A percentile compares a stretch with the other conserved stretches of the same genome.
phyloP scores from a whole-genome alignment of 2,888 invertebrate genomes.

The Philhelius pedissequus region DNA sequence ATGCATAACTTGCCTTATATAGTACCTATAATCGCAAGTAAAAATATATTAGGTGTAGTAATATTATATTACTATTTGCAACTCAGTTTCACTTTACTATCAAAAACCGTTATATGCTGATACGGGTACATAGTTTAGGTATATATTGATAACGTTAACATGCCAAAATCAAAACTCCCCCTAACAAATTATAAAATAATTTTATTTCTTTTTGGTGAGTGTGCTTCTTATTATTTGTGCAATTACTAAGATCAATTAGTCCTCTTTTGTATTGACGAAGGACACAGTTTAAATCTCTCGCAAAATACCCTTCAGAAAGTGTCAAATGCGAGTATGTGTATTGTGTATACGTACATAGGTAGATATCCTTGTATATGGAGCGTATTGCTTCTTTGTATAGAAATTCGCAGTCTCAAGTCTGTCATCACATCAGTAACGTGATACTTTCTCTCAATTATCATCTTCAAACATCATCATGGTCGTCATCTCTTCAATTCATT shows the following conservation, averaged over 20 bases:
- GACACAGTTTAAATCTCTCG: not conserved
- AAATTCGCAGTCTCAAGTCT: constrained; percentile 17
- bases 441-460: constrained; percentile 60
- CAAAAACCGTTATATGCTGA: no score
- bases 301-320: not conserved
- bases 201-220: not conserved
- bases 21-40: no score
- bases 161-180: not conserved
- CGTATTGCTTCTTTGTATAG: not conserved
- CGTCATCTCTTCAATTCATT: constrained; percentile 33
- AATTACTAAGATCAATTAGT: constrained; percentile 1
- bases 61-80: not conserved
- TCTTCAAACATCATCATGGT: constrained; percentile 19
- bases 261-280: not conserved
- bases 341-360: not conserved
- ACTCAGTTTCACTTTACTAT: not conserved
- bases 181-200: not conserved
- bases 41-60: not conserved
- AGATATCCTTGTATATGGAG: not conserved
- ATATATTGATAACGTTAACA: not conserved
- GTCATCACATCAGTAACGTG: constrained; percentile 43
- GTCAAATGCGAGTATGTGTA: not conserved
- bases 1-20: no score
- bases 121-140: not conserved
- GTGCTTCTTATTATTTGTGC: not conserved